Base-by-base conservation (phyloP, 2,888 invertebrate species). In the Aphodius granarius region DNA sequence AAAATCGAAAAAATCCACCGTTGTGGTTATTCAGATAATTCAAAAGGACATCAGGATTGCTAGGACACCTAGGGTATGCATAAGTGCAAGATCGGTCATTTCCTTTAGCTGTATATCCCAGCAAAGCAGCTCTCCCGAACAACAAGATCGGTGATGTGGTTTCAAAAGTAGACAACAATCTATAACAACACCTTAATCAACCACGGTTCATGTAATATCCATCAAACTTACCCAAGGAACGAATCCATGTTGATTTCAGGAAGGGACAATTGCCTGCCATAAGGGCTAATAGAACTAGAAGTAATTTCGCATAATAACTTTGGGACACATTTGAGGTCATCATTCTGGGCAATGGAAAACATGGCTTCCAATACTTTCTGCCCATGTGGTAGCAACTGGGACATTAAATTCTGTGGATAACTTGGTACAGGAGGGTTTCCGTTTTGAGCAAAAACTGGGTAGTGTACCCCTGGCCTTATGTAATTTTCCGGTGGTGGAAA, bases 11-110 rank as follows among this genome's bases (percentile, higher is more conserved):
- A 86, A 95, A 94, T 0, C 95, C 95, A 64, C 95, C 95, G 75
- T 95, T 94, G 83, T 95, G 92, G 86, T 95, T 95, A 87, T 95
- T 95, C 72, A 95, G 88, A 84, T 95, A 95, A 84, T 93, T 89
- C 63, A 95, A 90, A 9, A 95, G 89, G 80, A 91, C 90, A 79
- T 93, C 92, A 23, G 94, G 90, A 84, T 94, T 92, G 71, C 89
- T 90, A 0, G 95, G 95, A 82, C 95, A 95, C 73, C 89, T 89
- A 0, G 93, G 91, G 83, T 94, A 95, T 9, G 93, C 92, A 76
- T 89, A 88, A 66, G 90, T 88, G 81, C 94, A 94, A 17, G 88
- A 86, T 22, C 79, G 79, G 0, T 91, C 85, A 81, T 91, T 91
- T 5, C 91, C 91, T 78, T 89, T 89, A n/a, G 92, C 90, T 2